Conservation (phyloP, 2,797 vertebrate species). For the Hyperoplus immaculatus region DNA sequence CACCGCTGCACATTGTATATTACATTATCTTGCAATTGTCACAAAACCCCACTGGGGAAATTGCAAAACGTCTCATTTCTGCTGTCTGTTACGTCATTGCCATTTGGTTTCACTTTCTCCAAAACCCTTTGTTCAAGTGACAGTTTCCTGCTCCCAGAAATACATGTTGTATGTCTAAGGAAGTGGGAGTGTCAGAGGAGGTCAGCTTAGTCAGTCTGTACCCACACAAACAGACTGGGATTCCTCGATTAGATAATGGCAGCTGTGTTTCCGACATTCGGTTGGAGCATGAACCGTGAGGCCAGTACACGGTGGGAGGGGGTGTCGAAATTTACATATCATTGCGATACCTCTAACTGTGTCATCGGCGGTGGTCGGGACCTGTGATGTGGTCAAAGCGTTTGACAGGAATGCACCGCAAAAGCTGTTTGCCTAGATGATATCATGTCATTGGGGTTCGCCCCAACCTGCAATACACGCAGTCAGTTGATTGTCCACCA, state of each 20-base stretch:
- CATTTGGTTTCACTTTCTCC: constrained; percentile 7
- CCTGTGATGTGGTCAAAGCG: background rate
- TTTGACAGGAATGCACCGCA: background rate
- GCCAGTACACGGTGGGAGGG: background rate
- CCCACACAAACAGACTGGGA: constrained; percentile 9
- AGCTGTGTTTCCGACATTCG: background rate
- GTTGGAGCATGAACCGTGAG: background rate
- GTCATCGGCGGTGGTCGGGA: background rate
- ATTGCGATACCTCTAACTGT: background rate
- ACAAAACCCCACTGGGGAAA: constrained; percentile 12
- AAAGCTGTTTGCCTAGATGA: background rate
- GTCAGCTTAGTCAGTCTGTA: constrained; percentile 24
- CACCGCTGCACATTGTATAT: background rate
- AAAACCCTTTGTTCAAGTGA: constrained; percentile 5
- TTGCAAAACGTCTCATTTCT: constrained; percentile 7
- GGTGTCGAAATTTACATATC: too few species aligned
- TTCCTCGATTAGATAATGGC: constrained; percentile 34
- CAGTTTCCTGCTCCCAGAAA: constrained; percentile 12
- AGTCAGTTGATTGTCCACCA: background rate
- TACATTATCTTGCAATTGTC: constrained; percentile 19
- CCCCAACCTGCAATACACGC: background rate
- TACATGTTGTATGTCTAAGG: constrained; percentile 19
- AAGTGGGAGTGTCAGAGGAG: constrained; percentile 13
- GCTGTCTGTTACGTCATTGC: constrained; percentile 6
- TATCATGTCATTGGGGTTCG: background rate